Percentiles rank a stretch among this genome's conserved stretches.
phyloP scores from a whole-genome alignment of 1,140 invertebrate genomes.

The Drosophila equinoxialis region DNA sequence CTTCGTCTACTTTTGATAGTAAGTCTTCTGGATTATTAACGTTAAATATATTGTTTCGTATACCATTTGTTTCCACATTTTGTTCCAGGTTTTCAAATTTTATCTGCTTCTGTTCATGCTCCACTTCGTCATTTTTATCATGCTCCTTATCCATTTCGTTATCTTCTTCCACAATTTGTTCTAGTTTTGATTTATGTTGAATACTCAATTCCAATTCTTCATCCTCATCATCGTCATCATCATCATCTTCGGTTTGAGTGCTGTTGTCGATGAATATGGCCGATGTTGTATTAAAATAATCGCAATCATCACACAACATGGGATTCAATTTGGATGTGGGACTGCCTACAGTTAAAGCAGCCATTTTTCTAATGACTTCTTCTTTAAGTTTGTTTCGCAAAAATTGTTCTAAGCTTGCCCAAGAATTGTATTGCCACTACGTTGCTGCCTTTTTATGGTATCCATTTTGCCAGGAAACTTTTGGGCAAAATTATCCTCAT shows the following conservation, averaged over 20 bases:
- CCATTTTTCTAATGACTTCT: conserved; percentile 42
- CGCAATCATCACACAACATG: conserved; percentile 60
- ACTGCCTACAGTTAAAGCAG: conserved; percentile 57
- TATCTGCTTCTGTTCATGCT: conserved; percentile 4
- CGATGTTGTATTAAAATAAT: conserved; percentile 48
- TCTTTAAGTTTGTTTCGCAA: neutral
- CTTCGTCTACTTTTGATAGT: neutral
- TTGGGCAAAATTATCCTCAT: conserved; percentile 3
- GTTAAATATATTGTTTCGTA: conserved; percentile 41
- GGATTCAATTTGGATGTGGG: conserved; percentile 39
- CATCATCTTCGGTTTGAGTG: conserved; percentile 61
- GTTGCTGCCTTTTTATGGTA: neutral
- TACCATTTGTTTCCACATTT: conserved; percentile 31
- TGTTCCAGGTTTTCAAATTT: neutral
- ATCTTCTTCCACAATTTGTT: conserved; percentile 58
- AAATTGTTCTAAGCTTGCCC: conserved; percentile 1
- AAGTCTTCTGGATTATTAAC: conserved; percentile 30
- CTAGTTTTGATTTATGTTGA: conserved; percentile 36
- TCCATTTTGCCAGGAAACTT: conserved; percentile 3
- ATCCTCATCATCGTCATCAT: conserved; percentile 28
- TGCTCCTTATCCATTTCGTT: conserved; percentile 25
- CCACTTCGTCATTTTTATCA: conserved; percentile 18
- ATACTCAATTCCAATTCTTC: conserved; percentile 27
- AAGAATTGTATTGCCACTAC: neutral
- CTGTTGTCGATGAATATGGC: conserved; percentile 71